Evolutionary conservation across 2,888 invertebrate species (phyloP).

Genomic region (Electrophaes corylata): DNA sequence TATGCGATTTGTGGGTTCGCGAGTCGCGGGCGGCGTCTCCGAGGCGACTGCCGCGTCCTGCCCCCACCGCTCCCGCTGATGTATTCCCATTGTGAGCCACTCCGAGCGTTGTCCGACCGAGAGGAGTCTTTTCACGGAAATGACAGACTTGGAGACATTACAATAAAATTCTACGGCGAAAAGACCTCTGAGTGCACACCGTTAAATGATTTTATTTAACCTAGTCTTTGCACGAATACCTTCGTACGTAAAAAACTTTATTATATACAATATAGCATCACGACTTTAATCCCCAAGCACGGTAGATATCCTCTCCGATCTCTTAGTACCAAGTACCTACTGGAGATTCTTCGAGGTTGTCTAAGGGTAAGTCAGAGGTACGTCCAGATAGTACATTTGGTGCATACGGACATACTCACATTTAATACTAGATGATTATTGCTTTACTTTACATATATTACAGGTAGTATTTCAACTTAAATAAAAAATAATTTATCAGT

Average conservation of each 20-base stretch:
- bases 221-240: slow-evolving; percentile 26
- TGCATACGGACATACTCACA: too few relatives aligned
- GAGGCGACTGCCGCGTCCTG: slow-evolving; percentile 80
- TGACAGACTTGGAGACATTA: slow-evolving; percentile 45
- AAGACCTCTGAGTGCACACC: slow-evolving; percentile 33
- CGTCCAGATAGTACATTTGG: too few relatives aligned
- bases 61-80: slow-evolving; percentile 67
- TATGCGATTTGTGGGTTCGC: slow-evolving; percentile 50
- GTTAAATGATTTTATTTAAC: slow-evolving; percentile 39
- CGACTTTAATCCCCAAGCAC: too few relatives aligned
- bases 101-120: slow-evolving; percentile 61
- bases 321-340: too few relatives aligned
- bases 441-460: too few relatives aligned
- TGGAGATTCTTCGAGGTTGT: too few relatives aligned
- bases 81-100: slow-evolving; percentile 63
- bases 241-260: background rate
- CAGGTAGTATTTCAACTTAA: background rate
- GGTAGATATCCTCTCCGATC: too few relatives aligned
- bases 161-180: slow-evolving; percentile 35
- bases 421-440: too few relatives aligned
- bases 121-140: slow-evolving; percentile 53
- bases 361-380: too few relatives aligned
- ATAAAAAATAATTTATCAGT: background rate
- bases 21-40: slow-evolving; percentile 76
- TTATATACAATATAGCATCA: too few relatives aligned